phyloP scores from a whole-genome alignment of 2,888 invertebrate genomes.

The Disparrhopalites patrizii region DNA sequence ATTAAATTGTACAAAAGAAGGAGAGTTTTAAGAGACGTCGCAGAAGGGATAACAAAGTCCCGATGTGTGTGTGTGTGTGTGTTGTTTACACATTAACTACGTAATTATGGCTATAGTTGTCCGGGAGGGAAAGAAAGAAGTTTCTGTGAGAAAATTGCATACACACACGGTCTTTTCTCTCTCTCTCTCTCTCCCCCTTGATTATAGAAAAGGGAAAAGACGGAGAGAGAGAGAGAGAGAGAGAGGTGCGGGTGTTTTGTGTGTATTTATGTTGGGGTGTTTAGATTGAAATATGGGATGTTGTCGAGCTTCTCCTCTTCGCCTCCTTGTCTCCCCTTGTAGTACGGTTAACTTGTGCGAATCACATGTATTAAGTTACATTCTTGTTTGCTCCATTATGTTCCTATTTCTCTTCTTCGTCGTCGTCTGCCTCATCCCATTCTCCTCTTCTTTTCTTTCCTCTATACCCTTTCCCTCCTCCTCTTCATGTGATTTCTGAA shows the following conservation, averaged over 20 bases:
- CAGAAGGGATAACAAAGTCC: too few relatives aligned
- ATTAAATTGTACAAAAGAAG: too few relatives aligned
- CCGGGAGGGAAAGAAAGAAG: not conserved
- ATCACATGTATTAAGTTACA: not conserved
- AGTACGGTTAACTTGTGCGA: too few relatives aligned
- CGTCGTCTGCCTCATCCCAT: too few relatives aligned
- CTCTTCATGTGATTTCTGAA: too few relatives aligned
- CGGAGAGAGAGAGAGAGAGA: too few relatives aligned
- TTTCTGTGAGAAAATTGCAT: not conserved
- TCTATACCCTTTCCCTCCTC: too few relatives aligned
- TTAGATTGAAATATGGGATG: too few relatives aligned
- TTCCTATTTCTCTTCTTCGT: not conserved
- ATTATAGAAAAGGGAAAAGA: not conserved
- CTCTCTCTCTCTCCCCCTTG: not conserved
- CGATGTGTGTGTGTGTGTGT: not conserved
- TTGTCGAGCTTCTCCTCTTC: too few relatives aligned
- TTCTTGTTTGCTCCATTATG: not conserved
- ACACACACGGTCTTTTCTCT: not conserved
- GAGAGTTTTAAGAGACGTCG: too few relatives aligned
- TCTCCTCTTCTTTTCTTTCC: not conserved
- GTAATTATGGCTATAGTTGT: too few relatives aligned
- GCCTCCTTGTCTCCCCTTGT: too few relatives aligned
- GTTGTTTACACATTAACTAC: not conserved
- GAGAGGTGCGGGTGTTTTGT: not conserved
- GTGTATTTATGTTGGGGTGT: not conserved